Percentiles rank a stretch among this genome's conserved stretches.
These are phyloP conservation scores for Leptinotarsa texana DNA, from an alignment of 1,140 invertebrate genomes.

Conservation along the genomic window DNA sequence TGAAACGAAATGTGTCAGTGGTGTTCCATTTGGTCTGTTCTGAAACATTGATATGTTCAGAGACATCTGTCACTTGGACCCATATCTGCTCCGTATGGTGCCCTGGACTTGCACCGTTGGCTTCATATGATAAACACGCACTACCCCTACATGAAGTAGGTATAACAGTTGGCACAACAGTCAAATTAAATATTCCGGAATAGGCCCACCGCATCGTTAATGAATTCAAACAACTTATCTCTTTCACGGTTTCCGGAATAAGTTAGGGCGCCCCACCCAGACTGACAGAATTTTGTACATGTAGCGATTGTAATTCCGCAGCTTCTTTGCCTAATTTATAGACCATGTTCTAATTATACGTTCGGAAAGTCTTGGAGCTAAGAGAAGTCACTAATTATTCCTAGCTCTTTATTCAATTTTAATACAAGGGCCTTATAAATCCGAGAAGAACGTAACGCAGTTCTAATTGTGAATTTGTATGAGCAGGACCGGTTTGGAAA, in stretches of 20 bases:
- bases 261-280: background rate
- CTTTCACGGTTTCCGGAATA: slow-evolving; percentile 11
- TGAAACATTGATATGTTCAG: no score
- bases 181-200: slow-evolving; percentile 23
- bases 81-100: no score
- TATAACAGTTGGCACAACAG: slow-evolving; percentile 17
- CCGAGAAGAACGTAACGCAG: background rate
- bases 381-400: slow-evolving; percentile 23
- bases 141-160: slow-evolving; percentile 14
- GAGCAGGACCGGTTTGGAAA: background rate
- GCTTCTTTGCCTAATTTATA: slow-evolving; percentile 29
- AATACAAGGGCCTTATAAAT: slow-evolving; percentile 17
- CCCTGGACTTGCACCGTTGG: no score
- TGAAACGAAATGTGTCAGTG: no score
- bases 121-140: background rate
- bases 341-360: slow-evolving; percentile 27
- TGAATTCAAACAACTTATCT: slow-evolving; percentile 18
- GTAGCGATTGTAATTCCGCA: slow-evolving; percentile 25
- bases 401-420: slow-evolving; percentile 25
- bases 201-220: slow-evolving; percentile 28
- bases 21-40: no score
- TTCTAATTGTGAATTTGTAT: background rate
- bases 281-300: slow-evolving; percentile 28
- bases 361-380: slow-evolving; percentile 22
- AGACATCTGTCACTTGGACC: no score